Evolutionary conservation across 2,113 vertebrate genomes (phyloP), one percentile per base, ranked within the genome.

Genomic region (Penelope pileata): DNA sequence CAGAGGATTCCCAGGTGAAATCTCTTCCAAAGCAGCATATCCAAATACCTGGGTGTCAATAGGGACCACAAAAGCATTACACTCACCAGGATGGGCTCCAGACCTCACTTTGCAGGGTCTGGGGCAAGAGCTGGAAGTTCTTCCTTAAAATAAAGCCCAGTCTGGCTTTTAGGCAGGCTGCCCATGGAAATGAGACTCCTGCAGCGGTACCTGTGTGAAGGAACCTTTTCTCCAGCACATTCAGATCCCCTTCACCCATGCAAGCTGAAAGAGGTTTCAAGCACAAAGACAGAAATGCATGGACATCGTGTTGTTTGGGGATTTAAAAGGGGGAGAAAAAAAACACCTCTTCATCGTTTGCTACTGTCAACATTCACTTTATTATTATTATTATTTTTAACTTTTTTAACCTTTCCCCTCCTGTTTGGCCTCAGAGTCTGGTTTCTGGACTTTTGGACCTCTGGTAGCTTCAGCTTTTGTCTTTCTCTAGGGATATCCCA

Each of bases 61-160:
- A 2, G 45, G 48, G 32, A 54, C 34, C 60, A 51, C 51, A 58
- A 68, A 91, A 27, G 24, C 22, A 56, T 48, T n/a, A 27, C 1
- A 0, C 8, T 45, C 16, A 9, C 11, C 1, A 0, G 0, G 0
- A 22, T 30, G 8, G 24, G 11, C 48, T 69, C 22, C 43, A 26
- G 11, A 1, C 16, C 17, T 76, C 2, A 0, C 11, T 73, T 73
- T 83, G 18, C 30, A 45, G 12, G 32, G 7, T 68, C 32, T 30
- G 22, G 10, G 6, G 6, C 34, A 63, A 64, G 7, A 93, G n/a
- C 16, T 42, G 38, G 24, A 90, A 36, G 4, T 79, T 82, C 75
- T 30, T 3, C 50, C 59, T 1, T 4, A 15, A 48, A 38, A 43
- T 29, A 22, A 62, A 27, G 1, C 7, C 3, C 59, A 75, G 34